These are phyloP conservation scores for Melolontha melolontha DNA, from an alignment of 2,888 invertebrate genomes.

Conservation along the genomic window DNA sequence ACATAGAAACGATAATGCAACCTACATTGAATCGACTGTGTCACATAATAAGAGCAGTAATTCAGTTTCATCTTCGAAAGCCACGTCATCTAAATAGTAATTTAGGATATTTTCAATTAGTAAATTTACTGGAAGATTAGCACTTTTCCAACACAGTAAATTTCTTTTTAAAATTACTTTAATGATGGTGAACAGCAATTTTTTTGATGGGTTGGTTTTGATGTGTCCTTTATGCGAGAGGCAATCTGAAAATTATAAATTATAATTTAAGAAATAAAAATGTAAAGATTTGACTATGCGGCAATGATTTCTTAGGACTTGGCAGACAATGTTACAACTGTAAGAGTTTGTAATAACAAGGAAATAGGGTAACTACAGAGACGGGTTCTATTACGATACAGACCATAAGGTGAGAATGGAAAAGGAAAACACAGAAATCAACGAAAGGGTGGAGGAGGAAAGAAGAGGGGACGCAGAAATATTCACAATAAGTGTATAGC, in stretches of 20 bases:
- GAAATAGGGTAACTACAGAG: too few species aligned
- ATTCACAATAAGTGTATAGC: too few species aligned
- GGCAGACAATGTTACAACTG: too few species aligned
- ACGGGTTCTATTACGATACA: too few species aligned
- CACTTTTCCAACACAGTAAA: slow-evolving; percentile 50
- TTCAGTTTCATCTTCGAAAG: slow-evolving; percentile 24
- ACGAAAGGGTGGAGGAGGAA: too few species aligned
- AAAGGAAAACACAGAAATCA: too few species aligned
- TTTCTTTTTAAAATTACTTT: slow-evolving; percentile 45
- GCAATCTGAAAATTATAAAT: slow-evolving; percentile 8
- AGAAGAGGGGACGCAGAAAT: too few species aligned
- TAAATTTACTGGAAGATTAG: slow-evolving; percentile 50
- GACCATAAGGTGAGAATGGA: too few species aligned
- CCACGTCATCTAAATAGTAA: slow-evolving; percentile 22
- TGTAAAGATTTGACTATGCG: neutral
- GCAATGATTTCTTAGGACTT: neutral
- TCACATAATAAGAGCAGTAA: slow-evolving; percentile 39
- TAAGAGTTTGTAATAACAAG: too few species aligned
- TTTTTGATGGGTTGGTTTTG: neutral
- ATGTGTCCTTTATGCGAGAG: neutral
- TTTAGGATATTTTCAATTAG: slow-evolving; percentile 44
- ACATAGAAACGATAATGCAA: neutral
- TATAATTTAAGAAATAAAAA: neutral
- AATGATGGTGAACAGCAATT: slow-evolving; percentile 2
- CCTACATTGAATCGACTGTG: slow-evolving; percentile 15